Conservation (phyloP, 1,140 invertebrate species). For the Cotesia chilonis region DNA sequence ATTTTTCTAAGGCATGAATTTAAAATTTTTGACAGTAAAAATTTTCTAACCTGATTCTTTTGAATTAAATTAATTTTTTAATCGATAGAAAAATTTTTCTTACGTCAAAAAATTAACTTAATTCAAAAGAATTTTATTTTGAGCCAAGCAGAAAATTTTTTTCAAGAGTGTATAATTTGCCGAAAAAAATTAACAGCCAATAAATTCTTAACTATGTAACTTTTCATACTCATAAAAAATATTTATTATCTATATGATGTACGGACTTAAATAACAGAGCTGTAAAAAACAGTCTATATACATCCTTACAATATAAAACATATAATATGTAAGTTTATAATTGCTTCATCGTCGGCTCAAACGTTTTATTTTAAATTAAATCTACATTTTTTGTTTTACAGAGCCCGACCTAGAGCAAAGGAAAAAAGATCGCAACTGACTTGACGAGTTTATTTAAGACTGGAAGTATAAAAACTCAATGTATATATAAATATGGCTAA, state of each 20-base stretch:
- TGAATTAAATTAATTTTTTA: no score
- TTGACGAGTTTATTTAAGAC: conserved; percentile 32
- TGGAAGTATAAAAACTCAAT: not conserved
- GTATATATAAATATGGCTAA: no score
- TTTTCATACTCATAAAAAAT: conserved; percentile 10
- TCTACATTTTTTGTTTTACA: conserved; percentile 16
- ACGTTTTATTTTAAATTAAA: conserved; percentile 13
- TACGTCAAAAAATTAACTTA: no score
- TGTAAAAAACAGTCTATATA: not conserved
- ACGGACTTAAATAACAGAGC: not conserved
- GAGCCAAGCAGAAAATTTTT: no score
- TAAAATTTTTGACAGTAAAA: no score
- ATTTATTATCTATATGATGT: conserved; percentile 4
- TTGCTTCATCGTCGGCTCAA: conserved; percentile 25
- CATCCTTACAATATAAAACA: not conserved
- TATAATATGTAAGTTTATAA: conserved; percentile 9
- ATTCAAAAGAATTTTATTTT: no score
- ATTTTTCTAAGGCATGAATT: no score
- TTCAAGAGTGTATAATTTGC: not conserved
- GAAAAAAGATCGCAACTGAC: conserved; percentile 27
- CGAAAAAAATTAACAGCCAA: conserved; percentile 14
- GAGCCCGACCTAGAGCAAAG: conserved; percentile 7
- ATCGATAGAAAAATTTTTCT: no score
- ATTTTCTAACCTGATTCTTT: no score
- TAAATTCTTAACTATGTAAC: conserved; percentile 39